These are phyloP conservation scores for Trisateles emortualis DNA, from an alignment of 2,888 invertebrate species.

Conservation along the genomic window DNA sequence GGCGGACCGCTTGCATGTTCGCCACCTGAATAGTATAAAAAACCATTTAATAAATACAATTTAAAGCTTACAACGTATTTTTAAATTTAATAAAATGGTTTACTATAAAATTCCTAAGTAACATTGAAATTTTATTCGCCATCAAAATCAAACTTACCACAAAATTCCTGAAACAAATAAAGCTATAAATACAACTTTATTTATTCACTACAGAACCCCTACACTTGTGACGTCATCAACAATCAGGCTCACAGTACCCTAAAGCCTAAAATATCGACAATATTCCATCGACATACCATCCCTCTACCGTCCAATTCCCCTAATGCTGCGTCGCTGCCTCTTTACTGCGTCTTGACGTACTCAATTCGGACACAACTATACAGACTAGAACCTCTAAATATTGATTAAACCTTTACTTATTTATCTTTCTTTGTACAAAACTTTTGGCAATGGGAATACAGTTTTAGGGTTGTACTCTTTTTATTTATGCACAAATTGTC, in stretches of 20 bases:
- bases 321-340: slow-evolving; percentile 60
- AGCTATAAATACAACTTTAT: neutral
- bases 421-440: slow-evolving; percentile 29
- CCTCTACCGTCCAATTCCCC: slow-evolving; percentile 61
- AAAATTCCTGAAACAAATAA: neutral
- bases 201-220: neutral
- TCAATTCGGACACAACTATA: slow-evolving; percentile 28
- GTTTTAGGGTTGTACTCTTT: slow-evolving; percentile 10
- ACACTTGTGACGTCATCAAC: neutral
- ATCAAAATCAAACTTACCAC: slow-evolving; percentile 3
- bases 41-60: too few relatives aligned
- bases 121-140: too few relatives aligned
- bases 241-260: neutral
- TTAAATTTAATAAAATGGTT: too few relatives aligned
- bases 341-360: slow-evolving; percentile 52
- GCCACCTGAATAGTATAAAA: too few relatives aligned
- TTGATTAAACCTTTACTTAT: slow-evolving; percentile 52
- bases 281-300: slow-evolving; percentile 44
- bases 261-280: slow-evolving; percentile 35
- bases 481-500: slow-evolving; percentile 47
- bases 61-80: too few relatives aligned
- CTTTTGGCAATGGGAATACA: slow-evolving; percentile 36
- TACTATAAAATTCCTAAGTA: too few relatives aligned
- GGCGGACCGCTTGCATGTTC: too few relatives aligned
- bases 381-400: slow-evolving; percentile 48